Percentiles rank a stretch among this genome's conserved stretches.
Evolutionary conservation across 2,888 invertebrate species (phyloP).

Genomic region (Omphaloscelis lunosa): DNA sequence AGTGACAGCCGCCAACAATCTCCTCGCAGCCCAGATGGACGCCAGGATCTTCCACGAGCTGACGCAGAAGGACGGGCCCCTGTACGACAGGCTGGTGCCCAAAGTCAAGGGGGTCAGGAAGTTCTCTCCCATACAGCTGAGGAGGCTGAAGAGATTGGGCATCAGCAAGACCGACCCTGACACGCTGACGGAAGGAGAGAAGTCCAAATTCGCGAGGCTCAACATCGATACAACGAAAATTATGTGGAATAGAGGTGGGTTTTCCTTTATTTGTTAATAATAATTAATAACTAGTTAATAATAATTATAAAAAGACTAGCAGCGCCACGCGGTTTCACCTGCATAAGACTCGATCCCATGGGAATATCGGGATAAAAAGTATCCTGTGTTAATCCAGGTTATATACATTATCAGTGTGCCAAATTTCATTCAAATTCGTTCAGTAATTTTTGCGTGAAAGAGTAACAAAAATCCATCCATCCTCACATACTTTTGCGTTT

Average conservation of each 20-base stretch:
- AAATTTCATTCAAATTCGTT: no score
- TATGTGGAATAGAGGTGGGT: constrained; percentile 97
- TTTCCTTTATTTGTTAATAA: not conserved
- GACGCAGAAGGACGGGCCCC: constrained; percentile 96
- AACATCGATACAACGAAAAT: constrained; percentile 97
- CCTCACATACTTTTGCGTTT: no score
- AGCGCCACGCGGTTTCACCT: no score
- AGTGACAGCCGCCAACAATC: constrained; percentile 99
- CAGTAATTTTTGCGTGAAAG: no score
- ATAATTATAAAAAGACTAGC: not conserved
- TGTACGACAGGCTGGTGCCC: constrained; percentile 97
- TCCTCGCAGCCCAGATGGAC: constrained; percentile 99
- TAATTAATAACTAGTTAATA: no score
- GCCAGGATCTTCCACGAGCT: constrained; percentile 99
- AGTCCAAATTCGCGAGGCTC: constrained; percentile 94
- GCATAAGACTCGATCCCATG: no score
- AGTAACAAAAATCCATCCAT: no score
- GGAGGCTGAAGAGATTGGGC: constrained; percentile 93
- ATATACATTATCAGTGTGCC: no score
- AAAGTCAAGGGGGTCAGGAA: constrained; percentile 94
- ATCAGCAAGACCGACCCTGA: constrained; percentile 97
- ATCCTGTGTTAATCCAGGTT: no score
- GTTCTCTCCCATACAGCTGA: constrained; percentile 97
- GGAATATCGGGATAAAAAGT: no score
- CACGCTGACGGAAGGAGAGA: constrained; percentile 94